Evolutionary conservation across 2,113 vertebrate species (phyloP), one percentile per base, ranked within the genome.

Genomic region (Phalacrocorax brasilianus): DNA sequence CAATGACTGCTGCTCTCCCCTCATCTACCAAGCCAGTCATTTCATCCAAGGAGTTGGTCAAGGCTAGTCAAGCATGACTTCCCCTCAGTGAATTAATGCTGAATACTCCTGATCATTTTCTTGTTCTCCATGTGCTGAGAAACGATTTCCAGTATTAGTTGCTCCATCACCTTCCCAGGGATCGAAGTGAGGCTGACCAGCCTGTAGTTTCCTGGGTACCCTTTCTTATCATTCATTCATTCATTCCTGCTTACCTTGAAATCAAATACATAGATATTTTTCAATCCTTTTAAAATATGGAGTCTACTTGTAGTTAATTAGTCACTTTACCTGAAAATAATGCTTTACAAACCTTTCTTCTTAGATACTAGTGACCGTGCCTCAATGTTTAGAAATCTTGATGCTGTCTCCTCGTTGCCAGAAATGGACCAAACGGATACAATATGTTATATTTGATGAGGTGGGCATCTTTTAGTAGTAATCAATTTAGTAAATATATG

Each of bases 381-480:
- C 98, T 93, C 96, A 95, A 15, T 98, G 98, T 95, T 91, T 98
- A 71, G 97, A 98, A 95, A 98, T 97, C 59, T 85, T 98, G 71
- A 92, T 98, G 59, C 86, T 98, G 40, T 42, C 97, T 82, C 96
- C 97, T 52, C 95, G 62, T 93, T 95, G 56, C 45, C 98, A 98
- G 89, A 44, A 67, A 3, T 98, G 98, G 97, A 91, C 91, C 28
- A 97, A 96, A 78, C 94, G 45, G 52, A 98, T 98, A 91, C 93
- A 89, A 70, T 98, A 97, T 6, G 85, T 98, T 66, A 98, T 98
- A 95, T 98, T 98, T 93, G 97, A 98, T 93, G 98, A 98, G 97
- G 97, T 98, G 87, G 5, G 94, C 47, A 32, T 66, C 40, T 88
- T 87, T 76, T 70, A 75, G n/a, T 72, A 55, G 17, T 67, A 71